A percentile compares a stretch with the other conserved stretches of the same genome.
These are phyloP conservation scores for Scartelaos histophorus DNA, from an alignment of 2,113 vertebrate species.

Conservation along the genomic window DNA sequence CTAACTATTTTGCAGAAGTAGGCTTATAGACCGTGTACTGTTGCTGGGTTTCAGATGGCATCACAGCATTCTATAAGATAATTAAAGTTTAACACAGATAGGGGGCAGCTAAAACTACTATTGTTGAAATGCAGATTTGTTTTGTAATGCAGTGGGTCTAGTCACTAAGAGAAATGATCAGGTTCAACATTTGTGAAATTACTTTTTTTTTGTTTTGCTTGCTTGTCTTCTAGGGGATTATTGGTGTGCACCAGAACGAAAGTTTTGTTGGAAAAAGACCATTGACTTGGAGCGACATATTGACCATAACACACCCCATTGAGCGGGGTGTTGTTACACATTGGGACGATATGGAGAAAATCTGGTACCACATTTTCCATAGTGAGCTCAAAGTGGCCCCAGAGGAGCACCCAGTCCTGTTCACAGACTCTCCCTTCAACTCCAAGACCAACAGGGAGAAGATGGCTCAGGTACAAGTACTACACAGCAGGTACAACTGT, in stretches of 20 bases:
- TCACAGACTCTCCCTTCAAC: constrained; percentile 20
- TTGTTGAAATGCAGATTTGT: too few species aligned
- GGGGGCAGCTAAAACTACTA: too few species aligned
- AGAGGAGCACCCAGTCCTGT: background rate
- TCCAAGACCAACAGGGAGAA: background rate
- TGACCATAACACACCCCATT: background rate
- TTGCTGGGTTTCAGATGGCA: too few species aligned
- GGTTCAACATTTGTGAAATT: too few species aligned
- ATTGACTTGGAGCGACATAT: background rate
- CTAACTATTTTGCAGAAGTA: too few species aligned
- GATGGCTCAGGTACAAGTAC: background rate
- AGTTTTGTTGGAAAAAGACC: background rate
- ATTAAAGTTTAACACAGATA: too few species aligned
- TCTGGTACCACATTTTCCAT: background rate
- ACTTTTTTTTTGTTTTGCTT: background rate
- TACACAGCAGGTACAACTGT: too few species aligned
- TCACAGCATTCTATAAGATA: too few species aligned
- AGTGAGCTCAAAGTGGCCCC: background rate
- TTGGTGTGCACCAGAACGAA: background rate
- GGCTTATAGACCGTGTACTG: too few species aligned
- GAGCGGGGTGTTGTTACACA: background rate
- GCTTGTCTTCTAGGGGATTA: background rate
- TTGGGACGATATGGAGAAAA: background rate
- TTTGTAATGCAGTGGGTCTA: too few species aligned
- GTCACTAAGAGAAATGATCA: too few species aligned